A percentile compares a stretch with the other conserved stretches of the same genome.
Conservation (phyloP, 2,888 invertebrate genomes). For the Frankliniella fusca region DNA sequence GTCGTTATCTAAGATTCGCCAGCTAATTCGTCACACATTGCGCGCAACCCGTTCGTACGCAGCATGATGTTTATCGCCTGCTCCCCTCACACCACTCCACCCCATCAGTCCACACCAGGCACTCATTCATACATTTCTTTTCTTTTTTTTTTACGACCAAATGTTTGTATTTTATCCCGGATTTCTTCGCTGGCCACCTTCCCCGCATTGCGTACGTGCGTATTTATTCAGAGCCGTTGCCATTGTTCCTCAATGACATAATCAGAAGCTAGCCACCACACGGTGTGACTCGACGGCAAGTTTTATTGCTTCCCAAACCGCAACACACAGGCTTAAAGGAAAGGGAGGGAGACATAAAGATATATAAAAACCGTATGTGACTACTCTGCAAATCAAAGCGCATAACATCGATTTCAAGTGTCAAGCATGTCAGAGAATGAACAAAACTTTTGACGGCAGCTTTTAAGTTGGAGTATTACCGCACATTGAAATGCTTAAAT, state of each 20-base stretch:
- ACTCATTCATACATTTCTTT: background rate
- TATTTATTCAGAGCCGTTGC: background rate
- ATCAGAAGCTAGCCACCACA: too few species aligned
- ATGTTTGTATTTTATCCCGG: background rate
- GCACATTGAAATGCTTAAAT: too few species aligned
- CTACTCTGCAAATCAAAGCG: too few species aligned
- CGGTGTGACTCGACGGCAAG: too few species aligned
- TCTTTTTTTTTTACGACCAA: constrained; percentile 5
- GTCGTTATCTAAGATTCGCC: background rate
- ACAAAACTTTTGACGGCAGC: too few species aligned
- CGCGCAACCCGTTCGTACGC: background rate
- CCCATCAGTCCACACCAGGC: background rate
- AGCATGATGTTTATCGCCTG: background rate
- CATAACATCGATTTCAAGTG: too few species aligned
- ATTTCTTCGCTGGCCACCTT: background rate
- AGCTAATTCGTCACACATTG: constrained; percentile 24
- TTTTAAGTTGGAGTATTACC: too few species aligned
- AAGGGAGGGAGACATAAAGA: too few species aligned
- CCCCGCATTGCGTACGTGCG: background rate
- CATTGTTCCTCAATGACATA: background rate
- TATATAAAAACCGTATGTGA: too few species aligned
- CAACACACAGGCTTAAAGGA: too few species aligned
- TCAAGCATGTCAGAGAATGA: too few species aligned
- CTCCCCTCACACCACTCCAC: background rate
- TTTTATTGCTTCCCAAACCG: too few species aligned